These are phyloP conservation scores for Chloebia gouldiae DNA, from an alignment of 2,113 vertebrate species.

Conservation along the genomic window DNA sequence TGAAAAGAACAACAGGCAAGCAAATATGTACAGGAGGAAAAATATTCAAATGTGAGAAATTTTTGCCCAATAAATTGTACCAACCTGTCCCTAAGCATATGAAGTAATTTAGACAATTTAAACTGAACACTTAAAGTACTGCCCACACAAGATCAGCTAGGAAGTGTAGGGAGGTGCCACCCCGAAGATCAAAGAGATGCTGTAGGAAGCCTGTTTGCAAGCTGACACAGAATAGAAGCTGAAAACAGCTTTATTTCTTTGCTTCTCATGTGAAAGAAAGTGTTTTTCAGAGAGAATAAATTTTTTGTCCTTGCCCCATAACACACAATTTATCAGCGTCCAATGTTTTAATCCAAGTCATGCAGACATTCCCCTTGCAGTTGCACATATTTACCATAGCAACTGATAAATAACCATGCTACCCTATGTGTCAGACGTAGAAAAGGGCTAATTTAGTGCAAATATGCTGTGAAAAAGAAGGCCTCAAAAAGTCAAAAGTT, in stretches of 20 bases:
- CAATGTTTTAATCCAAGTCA: neutral
- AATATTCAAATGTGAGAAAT: neutral
- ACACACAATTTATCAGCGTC: neutral
- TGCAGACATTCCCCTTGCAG: neutral
- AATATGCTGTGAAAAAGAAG: neutral
- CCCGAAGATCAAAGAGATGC: neutral
- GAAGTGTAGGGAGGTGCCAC: rapidly evolving
- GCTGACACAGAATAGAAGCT: neutral
- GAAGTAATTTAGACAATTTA: neutral
- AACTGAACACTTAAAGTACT: neutral
- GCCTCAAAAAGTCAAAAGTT: neutral
- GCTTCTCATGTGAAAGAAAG: neutral
- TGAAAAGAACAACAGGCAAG: neutral
- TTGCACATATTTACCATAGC: neutral
- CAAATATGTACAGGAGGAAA: neutral
- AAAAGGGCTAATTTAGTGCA: neutral
- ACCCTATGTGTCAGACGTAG: neutral
- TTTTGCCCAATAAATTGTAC: neutral
- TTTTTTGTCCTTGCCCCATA: neutral
- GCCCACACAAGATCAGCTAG: neutral
- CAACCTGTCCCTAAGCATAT: neutral
- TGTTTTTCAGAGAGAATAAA: neutral
- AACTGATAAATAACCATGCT: neutral
- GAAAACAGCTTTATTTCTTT: neutral
- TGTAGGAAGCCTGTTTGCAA: neutral